A percentile compares a stretch with the other conserved stretches of the same genome.
phyloP scores from a whole-genome alignment of 2,888 invertebrate genomes.

The Idaea straminata region DNA sequence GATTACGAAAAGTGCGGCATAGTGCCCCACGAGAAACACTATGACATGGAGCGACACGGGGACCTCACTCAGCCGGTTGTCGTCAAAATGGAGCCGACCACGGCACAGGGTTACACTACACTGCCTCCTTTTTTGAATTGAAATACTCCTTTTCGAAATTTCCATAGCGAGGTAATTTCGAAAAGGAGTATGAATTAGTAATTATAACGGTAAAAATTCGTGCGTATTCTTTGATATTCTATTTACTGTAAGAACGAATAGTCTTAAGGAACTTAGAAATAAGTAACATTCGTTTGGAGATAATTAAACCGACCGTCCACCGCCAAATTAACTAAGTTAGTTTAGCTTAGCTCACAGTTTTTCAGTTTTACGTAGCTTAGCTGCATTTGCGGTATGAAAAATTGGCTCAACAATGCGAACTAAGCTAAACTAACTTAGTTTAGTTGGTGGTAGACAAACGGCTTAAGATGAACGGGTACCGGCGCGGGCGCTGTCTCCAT shows the following conservation, averaged over 20 bases:
- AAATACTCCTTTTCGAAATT: slow-evolving; percentile 81
- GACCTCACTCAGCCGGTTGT: slow-evolving; percentile 70
- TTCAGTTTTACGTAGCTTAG: too few relatives aligned
- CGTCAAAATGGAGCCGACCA: slow-evolving; percentile 80
- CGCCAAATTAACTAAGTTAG: too few relatives aligned
- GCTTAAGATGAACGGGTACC: too few relatives aligned
- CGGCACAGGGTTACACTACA: slow-evolving; percentile 82
- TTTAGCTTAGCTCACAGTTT: too few relatives aligned
- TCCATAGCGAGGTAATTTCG: slow-evolving; percentile 71
- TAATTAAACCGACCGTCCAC: too few relatives aligned
- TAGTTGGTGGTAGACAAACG: too few relatives aligned
- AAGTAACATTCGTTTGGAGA: too few relatives aligned
- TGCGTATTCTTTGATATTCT: neutral
- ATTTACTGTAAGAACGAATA: neutral
- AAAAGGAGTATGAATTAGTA: slow-evolving; percentile 70
- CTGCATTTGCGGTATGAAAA: too few relatives aligned
- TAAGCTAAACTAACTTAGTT: too few relatives aligned
- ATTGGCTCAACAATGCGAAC: too few relatives aligned
- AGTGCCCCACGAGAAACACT: slow-evolving; percentile 72
- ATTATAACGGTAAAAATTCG: neutral
- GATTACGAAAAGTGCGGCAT: slow-evolving; percentile 82
- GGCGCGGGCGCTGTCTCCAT: too few relatives aligned
- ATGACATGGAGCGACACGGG: slow-evolving; percentile 68
- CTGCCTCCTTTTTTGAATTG: slow-evolving; percentile 90
- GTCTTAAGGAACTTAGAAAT: too few relatives aligned